These are phyloP conservation scores for Epsilonema sp. DNA, from an alignment of 2,888 invertebrate genomes.

Conservation along the genomic window DNA sequence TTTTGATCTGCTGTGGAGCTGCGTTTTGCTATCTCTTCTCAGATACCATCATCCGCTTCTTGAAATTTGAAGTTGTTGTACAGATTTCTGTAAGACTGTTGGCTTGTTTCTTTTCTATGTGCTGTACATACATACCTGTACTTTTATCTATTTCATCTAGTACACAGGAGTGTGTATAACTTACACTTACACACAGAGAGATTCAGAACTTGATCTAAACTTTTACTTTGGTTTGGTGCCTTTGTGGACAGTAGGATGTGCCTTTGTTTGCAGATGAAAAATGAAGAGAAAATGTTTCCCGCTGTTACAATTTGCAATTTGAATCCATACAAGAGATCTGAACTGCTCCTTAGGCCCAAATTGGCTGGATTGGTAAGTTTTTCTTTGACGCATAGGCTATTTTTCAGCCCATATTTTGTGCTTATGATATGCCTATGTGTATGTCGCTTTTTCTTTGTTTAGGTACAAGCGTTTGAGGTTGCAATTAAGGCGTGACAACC, in stretches of 20 bases:
- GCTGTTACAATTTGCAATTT: conserved; percentile 6
- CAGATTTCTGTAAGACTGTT: not conserved
- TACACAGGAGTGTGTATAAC: too few species aligned
- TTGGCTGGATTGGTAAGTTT: conserved; percentile 3
- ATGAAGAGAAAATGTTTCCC: conserved; percentile 1
- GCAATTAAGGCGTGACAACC: too few species aligned
- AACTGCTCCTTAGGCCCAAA: not conserved
- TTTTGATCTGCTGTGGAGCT: not conserved
- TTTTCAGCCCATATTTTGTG: too few species aligned
- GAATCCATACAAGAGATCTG: not conserved
- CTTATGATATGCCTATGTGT: too few species aligned
- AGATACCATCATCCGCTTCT: not conserved
- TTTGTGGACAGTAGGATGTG: too few species aligned
- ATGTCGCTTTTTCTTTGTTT: too few species aligned
- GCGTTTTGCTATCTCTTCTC: conserved; percentile 1
- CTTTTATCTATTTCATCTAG: too few species aligned
- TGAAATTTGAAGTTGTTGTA: not conserved
- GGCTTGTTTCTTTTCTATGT: too few species aligned
- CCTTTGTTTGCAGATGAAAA: conserved; percentile 3
- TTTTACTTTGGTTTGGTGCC: too few species aligned
- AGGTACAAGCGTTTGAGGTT: too few species aligned
- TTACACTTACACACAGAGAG: not conserved
- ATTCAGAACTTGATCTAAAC: too few species aligned
- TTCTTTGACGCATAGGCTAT: too few species aligned
- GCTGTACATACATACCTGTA: not conserved